These are phyloP conservation scores for Nannoperca australis DNA, from an alignment of 2,797 vertebrate species.

Conservation along the genomic window DNA sequence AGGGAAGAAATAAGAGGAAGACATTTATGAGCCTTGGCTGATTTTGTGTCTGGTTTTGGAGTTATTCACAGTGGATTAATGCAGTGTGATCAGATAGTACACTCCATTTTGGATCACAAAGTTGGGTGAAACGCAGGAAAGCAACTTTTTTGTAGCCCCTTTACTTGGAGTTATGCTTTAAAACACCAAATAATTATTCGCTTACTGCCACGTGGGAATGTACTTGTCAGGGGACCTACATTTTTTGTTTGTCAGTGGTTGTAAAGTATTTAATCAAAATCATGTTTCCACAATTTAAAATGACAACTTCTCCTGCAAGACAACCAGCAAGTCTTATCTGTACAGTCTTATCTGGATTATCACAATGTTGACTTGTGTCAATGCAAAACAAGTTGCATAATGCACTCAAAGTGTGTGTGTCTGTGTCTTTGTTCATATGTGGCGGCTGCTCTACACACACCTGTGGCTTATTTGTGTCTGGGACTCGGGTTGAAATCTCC, in stretches of 20 bases:
- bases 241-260: background rate
- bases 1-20: slow-evolving; percentile 14
- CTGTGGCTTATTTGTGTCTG: slow-evolving; percentile 70
- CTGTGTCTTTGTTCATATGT: background rate
- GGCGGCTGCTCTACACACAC: slow-evolving; percentile 47
- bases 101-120: slow-evolving; percentile 5
- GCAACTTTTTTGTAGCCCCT: background rate
- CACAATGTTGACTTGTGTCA: slow-evolving; percentile 12
- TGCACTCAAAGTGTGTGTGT: slow-evolving; percentile 9
- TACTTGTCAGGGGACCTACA: background rate
- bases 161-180: background rate
- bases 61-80: slow-evolving; percentile 34
- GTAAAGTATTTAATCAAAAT: slow-evolving; percentile 1
- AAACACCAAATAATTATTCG: background rate
- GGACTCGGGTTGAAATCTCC: slow-evolving; percentile 64
- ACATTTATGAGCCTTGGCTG: slow-evolving; percentile 9
- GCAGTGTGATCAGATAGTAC: slow-evolving; percentile 6
- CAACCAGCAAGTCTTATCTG: background rate
- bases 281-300: background rate
- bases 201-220: background rate
- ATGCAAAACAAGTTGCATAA: slow-evolving; percentile 16
- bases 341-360: slow-evolving; percentile 2
- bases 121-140: background rate
- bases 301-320: background rate
- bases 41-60: slow-evolving; percentile 41